Base-by-base conservation (phyloP, 2,113 vertebrate genomes). In the Patagioenas fasciata region DNA sequence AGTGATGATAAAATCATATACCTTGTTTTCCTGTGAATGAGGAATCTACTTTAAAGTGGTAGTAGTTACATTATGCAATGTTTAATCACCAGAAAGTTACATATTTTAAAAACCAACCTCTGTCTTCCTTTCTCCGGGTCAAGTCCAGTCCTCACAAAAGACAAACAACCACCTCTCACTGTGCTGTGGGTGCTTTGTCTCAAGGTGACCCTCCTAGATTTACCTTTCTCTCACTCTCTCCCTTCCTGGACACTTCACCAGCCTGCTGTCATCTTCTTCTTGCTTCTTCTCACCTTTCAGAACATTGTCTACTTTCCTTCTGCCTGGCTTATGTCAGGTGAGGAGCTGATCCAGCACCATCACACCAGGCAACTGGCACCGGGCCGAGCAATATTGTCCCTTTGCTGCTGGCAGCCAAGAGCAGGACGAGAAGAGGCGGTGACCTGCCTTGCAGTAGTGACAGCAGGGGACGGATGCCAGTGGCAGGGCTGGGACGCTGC, bases 221-320 rank as follows among this genome's bases (percentile, higher is more conserved):
- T 66, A 80, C 71, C 29, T 40, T 66, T 77, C 66, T 70, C 47
- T 77, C 56, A 53, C 48, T 24, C 32, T n/a, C 51, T 38, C 25
- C 60, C 25, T 24, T 88, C 60, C 65, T 85, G 85, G 51, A 93
- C 32, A 18, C 10, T 85, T 94, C 3, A 8, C 80, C 95, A 94
- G 85, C 61, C 57, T 94, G 69, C 87, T 92, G 89, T 93, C 95
- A 95, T 87, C 89, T 95, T 94, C 89, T 82, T 57, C 90, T 94
- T 91, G 88, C 47, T 89, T 92, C 90, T 96, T 95, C 95, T 97
- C 95, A 95, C 93, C 93, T 96, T 96, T 94, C 85, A 91, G 95
- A 95, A 97, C 90, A 95, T 88, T 87, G 91, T 89, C 91, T 95
- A 61, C 96, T 85, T 89, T 91, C 94, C 92, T 84, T 78, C 91